phyloP scores from a whole-genome alignment of 37 sponge, comb jelly and placozoan species.

The Cladorhizidae sp. region DNA sequence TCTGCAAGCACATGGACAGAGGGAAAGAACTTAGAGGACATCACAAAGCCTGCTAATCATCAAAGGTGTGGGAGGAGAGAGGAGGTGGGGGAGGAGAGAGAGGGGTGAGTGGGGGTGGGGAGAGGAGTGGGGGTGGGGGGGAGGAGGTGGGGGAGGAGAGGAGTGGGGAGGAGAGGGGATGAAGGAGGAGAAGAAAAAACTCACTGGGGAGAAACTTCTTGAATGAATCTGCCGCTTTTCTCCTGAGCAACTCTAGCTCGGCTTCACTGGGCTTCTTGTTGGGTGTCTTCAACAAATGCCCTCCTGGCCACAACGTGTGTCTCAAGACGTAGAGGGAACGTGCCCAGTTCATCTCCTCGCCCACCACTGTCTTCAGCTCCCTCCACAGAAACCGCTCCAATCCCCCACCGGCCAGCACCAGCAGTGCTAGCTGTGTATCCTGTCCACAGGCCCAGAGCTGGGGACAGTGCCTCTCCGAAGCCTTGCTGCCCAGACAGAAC shows the following conservation, averaged over 20 bases:
- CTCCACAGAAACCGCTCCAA: slow-evolving; percentile 58
- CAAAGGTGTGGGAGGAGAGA: not conserved
- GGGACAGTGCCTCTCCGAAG: slow-evolving; percentile 35
- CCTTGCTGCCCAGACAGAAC: slow-evolving; percentile 65
- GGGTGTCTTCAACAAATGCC: slow-evolving; percentile 7
- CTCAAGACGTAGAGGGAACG: slow-evolving; percentile 62
- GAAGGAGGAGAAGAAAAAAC: not conserved
- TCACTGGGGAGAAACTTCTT: slow-evolving; percentile 78
- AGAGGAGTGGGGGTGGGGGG: too few relatives aligned
- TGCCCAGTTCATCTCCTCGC: slow-evolving; percentile 58
- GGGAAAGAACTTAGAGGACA: not conserved
- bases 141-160: too few relatives aligned
- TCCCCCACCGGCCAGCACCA: slow-evolving; percentile 50
- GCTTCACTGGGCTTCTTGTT: slow-evolving; percentile 18
- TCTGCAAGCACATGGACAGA: slow-evolving; percentile 32
- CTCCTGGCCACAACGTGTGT: slow-evolving; percentile 74
- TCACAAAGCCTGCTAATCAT: not conserved
- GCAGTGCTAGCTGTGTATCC: slow-evolving; percentile 52
- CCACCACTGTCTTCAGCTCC: slow-evolving; percentile 46
- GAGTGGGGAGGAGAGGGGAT: not conserved
- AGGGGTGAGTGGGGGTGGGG: too few relatives aligned
- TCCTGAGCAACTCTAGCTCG: slow-evolving; percentile 29
- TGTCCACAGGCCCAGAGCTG: slow-evolving; percentile 59
- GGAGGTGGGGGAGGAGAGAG: too few relatives aligned
- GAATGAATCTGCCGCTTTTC: slow-evolving; percentile 50